Evolutionary conservation across 2,797 vertebrate genomes (phyloP).

Genomic region (Phataginus tricuspis): DNA sequence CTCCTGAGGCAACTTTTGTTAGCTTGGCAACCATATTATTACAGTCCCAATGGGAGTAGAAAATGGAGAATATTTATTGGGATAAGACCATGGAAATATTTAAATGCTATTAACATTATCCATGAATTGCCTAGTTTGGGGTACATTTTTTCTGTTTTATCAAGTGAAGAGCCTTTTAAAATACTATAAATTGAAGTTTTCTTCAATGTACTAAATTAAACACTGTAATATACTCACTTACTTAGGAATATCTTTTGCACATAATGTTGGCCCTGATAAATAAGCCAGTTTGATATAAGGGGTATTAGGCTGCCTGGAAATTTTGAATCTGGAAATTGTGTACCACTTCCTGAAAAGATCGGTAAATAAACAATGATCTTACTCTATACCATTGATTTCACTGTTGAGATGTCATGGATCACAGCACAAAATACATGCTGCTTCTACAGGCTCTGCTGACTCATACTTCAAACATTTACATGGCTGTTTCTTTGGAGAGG

Average conservation of each 20-base stretch:
- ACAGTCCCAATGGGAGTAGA: background rate
- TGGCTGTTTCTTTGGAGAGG: background rate
- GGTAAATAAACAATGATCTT: background rate
- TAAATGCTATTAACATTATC: background rate
- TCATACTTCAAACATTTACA: background rate
- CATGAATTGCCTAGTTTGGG: background rate
- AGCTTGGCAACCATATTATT: background rate
- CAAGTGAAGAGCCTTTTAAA: background rate
- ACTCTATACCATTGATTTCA: background rate
- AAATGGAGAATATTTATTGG: background rate
- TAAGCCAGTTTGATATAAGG: background rate
- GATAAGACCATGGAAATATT: background rate
- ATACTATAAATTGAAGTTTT: background rate
- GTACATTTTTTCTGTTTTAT: background rate
- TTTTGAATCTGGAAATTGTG: background rate
- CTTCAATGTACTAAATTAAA: background rate
- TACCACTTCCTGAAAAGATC: background rate
- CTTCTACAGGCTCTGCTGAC: background rate
- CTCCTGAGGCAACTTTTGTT: background rate
- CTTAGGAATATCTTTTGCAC: background rate
- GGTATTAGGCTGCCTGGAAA: background rate
- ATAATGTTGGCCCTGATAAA: background rate
- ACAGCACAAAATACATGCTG: background rate
- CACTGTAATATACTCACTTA: background rate
- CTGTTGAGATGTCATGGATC: background rate